phyloP scores from a whole-genome alignment of 2,888 invertebrate genomes.

The Ornithoptera alexandrae region DNA sequence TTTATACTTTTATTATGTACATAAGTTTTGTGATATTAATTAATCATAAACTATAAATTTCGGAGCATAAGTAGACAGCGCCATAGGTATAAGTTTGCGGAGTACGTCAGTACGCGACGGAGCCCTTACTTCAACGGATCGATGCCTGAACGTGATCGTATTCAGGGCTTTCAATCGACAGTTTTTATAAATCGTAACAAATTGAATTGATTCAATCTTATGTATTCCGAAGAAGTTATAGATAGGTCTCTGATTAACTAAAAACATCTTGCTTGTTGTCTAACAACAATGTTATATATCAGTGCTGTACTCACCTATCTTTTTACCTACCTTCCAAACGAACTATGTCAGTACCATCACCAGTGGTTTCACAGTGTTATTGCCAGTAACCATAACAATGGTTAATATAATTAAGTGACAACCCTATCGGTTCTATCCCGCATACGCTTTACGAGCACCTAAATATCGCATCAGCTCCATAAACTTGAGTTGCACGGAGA shows the following conservation, averaged over 20 bases:
- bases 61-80: not conserved
- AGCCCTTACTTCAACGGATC: slow-evolving; percentile 37
- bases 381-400: too few relatives aligned
- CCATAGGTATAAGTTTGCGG: slow-evolving; percentile 11
- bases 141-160: slow-evolving; percentile 36
- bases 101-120: slow-evolving; percentile 21
- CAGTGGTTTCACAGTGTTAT: too few relatives aligned
- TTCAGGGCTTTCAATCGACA: slow-evolving; percentile 12
- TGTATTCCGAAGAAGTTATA: not conserved
- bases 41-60: not conserved
- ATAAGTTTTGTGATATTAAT: not conserved
- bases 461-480: slow-evolving; percentile 33
- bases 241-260: not conserved
- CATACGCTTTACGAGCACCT: slow-evolving; percentile 34
- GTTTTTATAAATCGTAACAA: not conserved
- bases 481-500: slow-evolving; percentile 21
- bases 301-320: too few relatives aligned
- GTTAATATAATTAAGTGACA: not conserved
- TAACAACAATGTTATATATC: too few relatives aligned
- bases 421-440: slow-evolving; percentile 23
- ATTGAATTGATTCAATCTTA: not conserved
- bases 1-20: not conserved
- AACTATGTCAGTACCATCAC: too few relatives aligned
- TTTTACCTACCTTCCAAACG: too few relatives aligned
- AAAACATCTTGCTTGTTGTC: not conserved